Conservation (phyloP, 2,888 invertebrate species). For the Timema cristinae region DNA sequence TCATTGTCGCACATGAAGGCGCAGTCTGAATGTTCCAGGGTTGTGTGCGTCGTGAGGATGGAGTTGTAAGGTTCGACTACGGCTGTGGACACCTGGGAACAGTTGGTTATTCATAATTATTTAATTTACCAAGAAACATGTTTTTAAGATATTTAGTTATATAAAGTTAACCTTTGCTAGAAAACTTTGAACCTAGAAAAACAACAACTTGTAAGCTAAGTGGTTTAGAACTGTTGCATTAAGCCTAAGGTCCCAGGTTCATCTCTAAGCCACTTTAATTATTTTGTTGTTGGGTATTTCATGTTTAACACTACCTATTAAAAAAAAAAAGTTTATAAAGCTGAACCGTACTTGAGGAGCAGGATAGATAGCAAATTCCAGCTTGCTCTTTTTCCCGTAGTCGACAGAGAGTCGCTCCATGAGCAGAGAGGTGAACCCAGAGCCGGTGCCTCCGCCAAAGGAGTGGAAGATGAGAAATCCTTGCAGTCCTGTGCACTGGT, state of each 20-base stretch:
- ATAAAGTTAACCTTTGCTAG: no score
- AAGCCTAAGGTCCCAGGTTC: no score
- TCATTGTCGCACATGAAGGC: slow-evolving; percentile 95
- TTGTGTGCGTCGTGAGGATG: slow-evolving; percentile 93
- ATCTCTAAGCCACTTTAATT: no score
- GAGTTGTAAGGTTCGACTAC: slow-evolving; percentile 98
- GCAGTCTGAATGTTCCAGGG: slow-evolving; percentile 91
- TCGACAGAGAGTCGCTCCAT: slow-evolving; percentile 62
- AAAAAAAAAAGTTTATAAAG: no score
- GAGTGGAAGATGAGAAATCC: slow-evolving; percentile 62
- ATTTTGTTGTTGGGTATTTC: no score
- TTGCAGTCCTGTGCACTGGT: slow-evolving; percentile 54
- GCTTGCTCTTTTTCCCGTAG: slow-evolving; percentile 61
- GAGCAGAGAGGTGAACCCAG: slow-evolving; percentile 60
- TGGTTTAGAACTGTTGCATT: no score
- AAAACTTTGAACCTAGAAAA: no score
- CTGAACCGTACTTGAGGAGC: slow-evolving; percentile 49
- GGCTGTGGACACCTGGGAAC: slow-evolving; percentile 63
- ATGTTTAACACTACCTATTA: no score
- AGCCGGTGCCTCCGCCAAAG: slow-evolving; percentile 59
- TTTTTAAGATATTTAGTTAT: no score
- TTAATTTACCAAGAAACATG: no score
- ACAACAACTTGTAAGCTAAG: no score
- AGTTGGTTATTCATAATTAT: neutral
- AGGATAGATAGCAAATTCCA: slow-evolving; percentile 64